phyloP scores from a whole-genome alignment of 2,113 vertebrate species.

The Furnarius figulus region DNA sequence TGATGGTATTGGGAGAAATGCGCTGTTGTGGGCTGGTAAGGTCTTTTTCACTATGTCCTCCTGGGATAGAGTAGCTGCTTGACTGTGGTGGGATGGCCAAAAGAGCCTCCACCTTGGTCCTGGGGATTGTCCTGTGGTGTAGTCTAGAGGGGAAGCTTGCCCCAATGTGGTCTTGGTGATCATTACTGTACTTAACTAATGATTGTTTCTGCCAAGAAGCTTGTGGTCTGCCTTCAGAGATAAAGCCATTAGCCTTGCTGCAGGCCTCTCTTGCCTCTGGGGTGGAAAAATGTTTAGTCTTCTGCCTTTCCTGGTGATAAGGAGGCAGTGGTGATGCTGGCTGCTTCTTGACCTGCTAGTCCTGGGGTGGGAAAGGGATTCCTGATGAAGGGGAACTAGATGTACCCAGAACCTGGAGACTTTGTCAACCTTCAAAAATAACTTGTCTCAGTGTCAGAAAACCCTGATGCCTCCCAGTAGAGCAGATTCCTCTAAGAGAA shows the following conservation, averaged over 20 bases:
- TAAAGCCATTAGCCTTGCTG: not conserved
- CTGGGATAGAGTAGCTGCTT: not conserved
- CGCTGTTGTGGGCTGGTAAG: not conserved
- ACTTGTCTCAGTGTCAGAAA: not conserved
- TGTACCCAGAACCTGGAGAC: not conserved
- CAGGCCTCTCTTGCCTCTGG: not conserved
- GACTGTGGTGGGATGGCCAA: not conserved
- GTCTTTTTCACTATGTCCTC: rapidly evolving
- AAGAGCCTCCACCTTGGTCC: not conserved
- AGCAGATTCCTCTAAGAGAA: not conserved
- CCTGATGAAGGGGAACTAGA: not conserved
- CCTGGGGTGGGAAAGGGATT: not conserved
- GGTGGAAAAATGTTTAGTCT: not conserved
- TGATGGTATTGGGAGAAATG: not conserved
- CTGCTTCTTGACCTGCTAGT: not conserved
- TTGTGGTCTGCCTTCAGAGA: not conserved
- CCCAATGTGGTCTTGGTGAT: not conserved
- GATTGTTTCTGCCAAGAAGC: not conserved
- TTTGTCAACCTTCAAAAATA: not conserved
- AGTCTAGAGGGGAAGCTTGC: not conserved
- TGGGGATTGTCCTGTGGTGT: rapidly evolving
- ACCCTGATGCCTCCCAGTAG: not conserved
- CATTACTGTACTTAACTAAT: rapidly evolving
- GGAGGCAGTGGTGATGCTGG: not conserved
- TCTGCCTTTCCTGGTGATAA: not conserved